Evolutionary conservation across 2,888 invertebrate genomes (phyloP).

Genomic region (Heliothis peltigera): DNA sequence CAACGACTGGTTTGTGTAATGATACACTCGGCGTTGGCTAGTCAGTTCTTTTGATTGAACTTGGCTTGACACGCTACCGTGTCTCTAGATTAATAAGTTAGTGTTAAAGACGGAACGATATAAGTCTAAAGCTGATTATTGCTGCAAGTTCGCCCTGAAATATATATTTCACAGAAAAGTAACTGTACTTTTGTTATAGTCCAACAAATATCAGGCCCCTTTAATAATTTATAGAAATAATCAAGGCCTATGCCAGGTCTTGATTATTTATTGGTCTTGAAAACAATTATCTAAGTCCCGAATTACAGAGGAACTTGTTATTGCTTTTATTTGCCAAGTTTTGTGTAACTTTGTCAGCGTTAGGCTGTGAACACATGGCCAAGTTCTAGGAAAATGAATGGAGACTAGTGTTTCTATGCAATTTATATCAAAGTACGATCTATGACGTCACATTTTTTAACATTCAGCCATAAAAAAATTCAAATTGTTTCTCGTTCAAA

Average conservation of each 20-base stretch:
- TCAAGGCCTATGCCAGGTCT: not conserved
- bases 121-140: no score
- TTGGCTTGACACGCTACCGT: no score
- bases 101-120: no score
- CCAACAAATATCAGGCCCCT: not conserved
- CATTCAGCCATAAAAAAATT: no score
- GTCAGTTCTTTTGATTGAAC: no score
- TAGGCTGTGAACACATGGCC: not conserved
- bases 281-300: slow-evolving; percentile 54
- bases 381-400: not conserved
- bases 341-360: slow-evolving; percentile 2
- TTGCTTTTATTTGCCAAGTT: slow-evolving; percentile 36
- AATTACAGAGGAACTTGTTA: slow-evolving; percentile 51
- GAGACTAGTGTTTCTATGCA: not conserved
- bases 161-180: not conserved
- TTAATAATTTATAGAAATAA: slow-evolving; percentile 1
- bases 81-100: no score
- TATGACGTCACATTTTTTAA: no score
- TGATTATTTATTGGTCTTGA: slow-evolving; percentile 53
- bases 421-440: no score
- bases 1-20: no score
- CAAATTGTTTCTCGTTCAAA: no score
- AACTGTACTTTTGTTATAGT: not conserved
- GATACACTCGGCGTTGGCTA: no score
- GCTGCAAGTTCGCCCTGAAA: not conserved